Base-by-base conservation (phyloP, 2,797 vertebrate species). In the Prunella strophiata region DNA sequence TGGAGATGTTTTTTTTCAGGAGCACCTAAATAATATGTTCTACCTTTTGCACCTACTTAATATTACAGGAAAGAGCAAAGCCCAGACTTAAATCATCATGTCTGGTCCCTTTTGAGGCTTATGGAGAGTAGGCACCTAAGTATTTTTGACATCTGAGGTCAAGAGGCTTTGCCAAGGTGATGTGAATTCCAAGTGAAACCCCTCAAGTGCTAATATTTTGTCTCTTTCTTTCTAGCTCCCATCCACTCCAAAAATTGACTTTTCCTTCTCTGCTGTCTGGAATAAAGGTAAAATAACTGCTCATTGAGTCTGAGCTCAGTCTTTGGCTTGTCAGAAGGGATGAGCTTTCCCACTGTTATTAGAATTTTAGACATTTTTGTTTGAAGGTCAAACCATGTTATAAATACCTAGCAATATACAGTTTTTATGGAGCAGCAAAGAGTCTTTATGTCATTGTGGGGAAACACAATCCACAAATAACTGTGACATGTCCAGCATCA, bases 201-300 rank as follows among this genome's bases (percentile, higher is more conserved):
- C 25, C 19, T 67, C 2, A 2, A 47, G 68, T 54, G 32, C 57
- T 96, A 72, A 81, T 72, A 30, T 19, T 65, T 51, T 79, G 17
- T 80, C 55, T 57, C 21, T 98, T 50, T 98, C 40, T 74, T 96
- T 97, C 96, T 96, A 99, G 98, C 97, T 99, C 78, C 99, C 99
- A 67, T 71, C 98, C 26, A 67, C 98, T 85, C 99, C 99, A 18
- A 98, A 98, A 93, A 81, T 99, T 43, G 98, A 99, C 81, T 98
- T 99, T 84, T 98, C 98, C 15, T 84, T 98, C 17, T 97, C 98
- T 5, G 94, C 98, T 38, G 55, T 97, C 8, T 99, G 99, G 99
- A 99, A 99, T 91, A 98, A 98, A 96, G 99, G 99, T 99, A 98
- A 97, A 98, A 32, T 57, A 59, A 21, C 11, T 57, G 40, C 23